Evolutionary conservation across 2,888 invertebrate genomes (phyloP), one percentile per base, ranked within the genome.

Genomic region (Pyrgus malvae): DNA sequence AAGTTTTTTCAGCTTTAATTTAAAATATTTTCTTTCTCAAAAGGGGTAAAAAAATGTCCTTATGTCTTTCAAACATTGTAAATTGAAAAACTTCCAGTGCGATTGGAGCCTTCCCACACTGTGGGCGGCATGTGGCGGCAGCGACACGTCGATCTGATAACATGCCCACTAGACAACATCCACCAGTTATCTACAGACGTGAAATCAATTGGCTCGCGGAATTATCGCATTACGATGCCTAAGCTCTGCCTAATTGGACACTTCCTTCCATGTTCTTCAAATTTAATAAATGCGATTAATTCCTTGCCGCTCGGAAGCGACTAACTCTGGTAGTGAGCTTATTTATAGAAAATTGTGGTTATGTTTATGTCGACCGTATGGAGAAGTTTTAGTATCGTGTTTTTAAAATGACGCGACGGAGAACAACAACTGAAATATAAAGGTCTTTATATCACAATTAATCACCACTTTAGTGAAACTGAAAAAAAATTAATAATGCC

Each of bases 371-470:
- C 66, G 62, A 65, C 64, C 64, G 63, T 67, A 74, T 75, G 72
- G 72, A 71, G 70, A 67, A 74, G 64, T 70, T 64, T 70, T 71
- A 74, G 74, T 80, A 75, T 74, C 72, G 69, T 69, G 67, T 67
- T 74, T 77, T 76, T 73, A 76, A 80, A 79, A 80, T 82, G 80
- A 78, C 74, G 75, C 74, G 76, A 71, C 77, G 59, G 61, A 61
- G 72, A 76, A 81, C 75, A 79, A 83, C 80, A 83, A 83, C 80
- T 83, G 75, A 82, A 78, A 80, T 83, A 83, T 83, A 83, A 82
- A 83, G 80, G 72, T 80, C 78, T 84, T 87, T 80, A 88, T 82
- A 83, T 79, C 78, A 78, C 69, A 82, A 89, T 90, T 89, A 87
- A 89, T 90, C 88, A 86, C 83, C 81, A 78, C 74, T 84, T 82